Base-by-base conservation (phyloP, 2,113 vertebrate species). In the Pelmatolapia mariae region DNA sequence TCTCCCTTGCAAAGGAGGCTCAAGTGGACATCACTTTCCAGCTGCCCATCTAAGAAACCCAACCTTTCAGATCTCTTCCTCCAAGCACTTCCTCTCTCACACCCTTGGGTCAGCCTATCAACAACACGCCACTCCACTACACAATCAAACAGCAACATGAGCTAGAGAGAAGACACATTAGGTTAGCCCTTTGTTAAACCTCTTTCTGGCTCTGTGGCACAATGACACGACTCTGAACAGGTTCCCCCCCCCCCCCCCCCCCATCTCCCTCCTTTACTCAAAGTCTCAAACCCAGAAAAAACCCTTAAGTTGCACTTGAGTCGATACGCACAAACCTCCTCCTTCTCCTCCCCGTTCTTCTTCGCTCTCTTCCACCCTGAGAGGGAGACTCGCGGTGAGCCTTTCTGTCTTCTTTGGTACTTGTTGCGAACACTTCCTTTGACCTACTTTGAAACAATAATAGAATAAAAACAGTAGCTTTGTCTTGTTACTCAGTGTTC, bases 11-110 rank as follows among this genome's bases (percentile, higher is more conserved):
- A 38, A 99, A 99, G 85, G 97, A 98, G 94, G 98, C 98, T 90
- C 98, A 99, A 31, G 98, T 99, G 93, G 98, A 99, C 94, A 98
- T 99, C 93, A 98, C 98, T 95, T 99, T 99, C 95, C 98, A 99
- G 95, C 96, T 99, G 95, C 98, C 98, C 78, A 98, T 99, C 95
- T 99, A 96, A 97, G 31, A 61, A 29, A 50, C 47, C 13, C 47
- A 2, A 81, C 18, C 31, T 52, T 24, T 10, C 24, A 5, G 1
- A 81, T 71, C 10, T 19, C 45, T 82, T 24, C 36, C 29, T 33
- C n/a, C 15, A 78, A 78, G 26, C 73, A 78, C 73, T 78, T 50
- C 45, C 84, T 52, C 22, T 33, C 3, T 71, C 45, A 26, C 40
- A 16, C 22, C 7, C 10, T 19, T 31, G 8, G 29, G 36, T 43